Evolutionary conservation across 2,113 vertebrate species (phyloP), one percentile per base, ranked within the genome.

Genomic region (Panurus biarmicus): DNA sequence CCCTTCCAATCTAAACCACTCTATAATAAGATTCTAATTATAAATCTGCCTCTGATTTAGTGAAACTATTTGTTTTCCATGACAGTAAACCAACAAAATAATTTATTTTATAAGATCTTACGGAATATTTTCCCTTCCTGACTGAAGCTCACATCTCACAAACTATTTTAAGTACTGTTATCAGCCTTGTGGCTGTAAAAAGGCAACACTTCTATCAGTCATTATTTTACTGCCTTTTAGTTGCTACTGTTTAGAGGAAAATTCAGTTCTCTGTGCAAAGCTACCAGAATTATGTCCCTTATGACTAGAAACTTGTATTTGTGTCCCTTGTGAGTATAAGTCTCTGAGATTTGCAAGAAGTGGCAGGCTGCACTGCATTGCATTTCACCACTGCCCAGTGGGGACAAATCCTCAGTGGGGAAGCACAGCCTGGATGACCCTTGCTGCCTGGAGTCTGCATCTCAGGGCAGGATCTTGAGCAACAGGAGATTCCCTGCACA

Each of bases 181-280:
- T 33, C 65, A 78, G 50, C 25, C 42, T 85, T 22, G 26, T 33
- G 50, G 42, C 54, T 74, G 45, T 78, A 84, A 88, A 92, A 95
- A 75, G 36, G 20, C 50, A 57, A 21, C 9, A 65, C 9, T 36
- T 82, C 11, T 81, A 54, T 54, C 75, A 80, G 66, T 85, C 16
- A 38, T 54, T 73, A 25, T 48, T 94, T 91, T 89, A 77, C 10
- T 74, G 50, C 61, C n/a, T 81, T 78, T 79, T 53, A 53, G 44
- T 62, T 42, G 8, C 54, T 72, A 28, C 38, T 85, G 50, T 82
- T 93, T 26, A 20, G 26, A 92, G 62, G 36, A 75, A 90, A 93
- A 79, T 79, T 38, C 7, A 1, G 17, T 66, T 54, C 26, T 80
- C 26, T 4, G 3, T 50, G 33, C 67, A 61, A 75, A 76, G n/a